phyloP scores from a whole-genome alignment of 2,888 invertebrate species.

The Scelioninae gen. 2 region DNA sequence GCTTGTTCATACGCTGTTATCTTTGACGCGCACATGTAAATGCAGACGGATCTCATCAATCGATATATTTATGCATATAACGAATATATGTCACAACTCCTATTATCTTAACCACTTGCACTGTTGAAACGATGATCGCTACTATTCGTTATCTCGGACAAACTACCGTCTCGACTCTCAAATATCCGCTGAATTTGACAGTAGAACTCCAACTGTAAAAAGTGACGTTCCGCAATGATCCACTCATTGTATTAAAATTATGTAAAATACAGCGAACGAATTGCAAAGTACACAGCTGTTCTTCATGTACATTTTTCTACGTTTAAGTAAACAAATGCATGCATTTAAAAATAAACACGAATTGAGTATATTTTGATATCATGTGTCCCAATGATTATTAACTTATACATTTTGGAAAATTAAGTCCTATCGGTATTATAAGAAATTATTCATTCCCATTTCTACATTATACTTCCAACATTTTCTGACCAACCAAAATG shows the following conservation, averaged over 20 bases:
- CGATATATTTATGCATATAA: conserved; percentile 42
- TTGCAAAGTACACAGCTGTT: conserved; percentile 52
- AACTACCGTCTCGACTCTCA: conserved; percentile 52
- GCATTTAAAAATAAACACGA: no score
- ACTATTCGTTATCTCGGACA: conserved; percentile 54
- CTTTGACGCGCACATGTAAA: conserved; percentile 47
- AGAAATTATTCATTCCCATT: no score
- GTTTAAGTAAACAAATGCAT: no score
- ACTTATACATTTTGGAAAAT: no score
- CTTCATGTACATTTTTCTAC: no score
- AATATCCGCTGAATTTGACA: conserved; percentile 47
- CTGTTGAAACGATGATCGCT: conserved; percentile 63
- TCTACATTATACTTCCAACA: no score
- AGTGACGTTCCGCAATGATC: no score
- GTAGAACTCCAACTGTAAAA: conserved; percentile 57
- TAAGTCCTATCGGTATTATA: no score
- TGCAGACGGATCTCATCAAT: conserved; percentile 23
- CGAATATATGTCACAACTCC: conserved; percentile 66
- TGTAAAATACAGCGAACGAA: conserved; percentile 48
- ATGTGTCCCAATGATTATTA: no score
- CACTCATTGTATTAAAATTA: no score
- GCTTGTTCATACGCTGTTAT: conserved; percentile 57
- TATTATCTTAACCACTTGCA: conserved; percentile 69
- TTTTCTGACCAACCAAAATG: no score
- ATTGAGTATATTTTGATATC: no score